These are phyloP conservation scores for Resseliella maxima DNA, from an alignment of 2,888 invertebrate species.

Conservation along the genomic window DNA sequence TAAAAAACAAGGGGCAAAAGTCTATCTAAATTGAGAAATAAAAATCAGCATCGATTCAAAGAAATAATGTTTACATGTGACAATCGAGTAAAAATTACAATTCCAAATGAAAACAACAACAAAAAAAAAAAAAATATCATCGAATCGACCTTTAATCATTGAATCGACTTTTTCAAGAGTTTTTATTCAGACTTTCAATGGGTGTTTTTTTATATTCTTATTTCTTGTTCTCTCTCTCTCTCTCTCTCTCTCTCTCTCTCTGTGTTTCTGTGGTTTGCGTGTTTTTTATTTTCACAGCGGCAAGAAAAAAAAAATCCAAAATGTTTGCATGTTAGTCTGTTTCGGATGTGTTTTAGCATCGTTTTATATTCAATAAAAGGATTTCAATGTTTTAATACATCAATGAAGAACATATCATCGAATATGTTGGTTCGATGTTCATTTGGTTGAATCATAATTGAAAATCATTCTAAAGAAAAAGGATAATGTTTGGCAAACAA, in stretches of 20 bases:
- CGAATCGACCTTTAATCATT: background rate
- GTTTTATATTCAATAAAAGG: background rate
- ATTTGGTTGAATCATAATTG: background rate
- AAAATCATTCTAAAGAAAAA: background rate
- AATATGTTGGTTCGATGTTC: background rate
- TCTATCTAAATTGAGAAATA: background rate
- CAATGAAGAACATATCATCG: background rate
- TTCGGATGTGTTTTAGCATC: background rate
- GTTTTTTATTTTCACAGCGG: background rate
- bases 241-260: too few species aligned
- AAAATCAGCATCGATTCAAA: background rate
- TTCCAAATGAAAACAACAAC: background rate
- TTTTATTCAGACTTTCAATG: too few species aligned
- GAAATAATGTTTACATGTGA: background rate
- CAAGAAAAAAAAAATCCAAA: background rate
- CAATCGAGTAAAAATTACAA: too few species aligned
- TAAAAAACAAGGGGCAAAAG: background rate
- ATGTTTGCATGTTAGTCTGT: too few species aligned
- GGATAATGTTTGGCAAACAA: background rate
- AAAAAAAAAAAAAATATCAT: background rate
- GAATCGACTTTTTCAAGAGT: too few species aligned
- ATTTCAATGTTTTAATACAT: background rate
- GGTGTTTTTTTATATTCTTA: too few species aligned
- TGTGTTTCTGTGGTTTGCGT: background rate
- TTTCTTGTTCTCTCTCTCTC: too few species aligned